Evolutionary conservation across 2,113 vertebrate genomes (phyloP).

Genomic region (Antechinus flavipes): DNA sequence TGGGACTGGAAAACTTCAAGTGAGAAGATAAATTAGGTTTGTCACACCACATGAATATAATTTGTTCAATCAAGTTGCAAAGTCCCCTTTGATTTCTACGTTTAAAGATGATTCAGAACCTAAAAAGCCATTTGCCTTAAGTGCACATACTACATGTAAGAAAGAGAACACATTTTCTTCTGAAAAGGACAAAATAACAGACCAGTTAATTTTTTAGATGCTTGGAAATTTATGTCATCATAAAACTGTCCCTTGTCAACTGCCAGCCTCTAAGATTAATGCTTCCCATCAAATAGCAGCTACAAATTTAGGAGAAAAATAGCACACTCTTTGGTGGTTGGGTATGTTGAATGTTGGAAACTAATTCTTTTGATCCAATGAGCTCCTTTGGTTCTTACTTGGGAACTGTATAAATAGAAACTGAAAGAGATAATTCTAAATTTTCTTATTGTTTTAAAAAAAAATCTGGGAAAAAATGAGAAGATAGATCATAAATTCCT

Average conservation of each 20-base stretch:
- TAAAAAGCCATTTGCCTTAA: not conserved
- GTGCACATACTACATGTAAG: not conserved
- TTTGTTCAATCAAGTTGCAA: not conserved
- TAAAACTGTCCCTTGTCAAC: conserved; percentile 12
- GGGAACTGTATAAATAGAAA: not conserved
- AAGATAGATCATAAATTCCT: not conserved
- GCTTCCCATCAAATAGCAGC: not conserved
- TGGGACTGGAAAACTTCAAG: not conserved
- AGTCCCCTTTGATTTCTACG: not conserved
- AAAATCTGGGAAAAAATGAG: not conserved
- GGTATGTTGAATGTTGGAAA: not conserved
- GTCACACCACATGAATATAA: not conserved
- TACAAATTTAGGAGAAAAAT: conserved; percentile 7
- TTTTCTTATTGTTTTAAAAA: not conserved
- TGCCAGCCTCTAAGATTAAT: not conserved
- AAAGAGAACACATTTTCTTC: not conserved
- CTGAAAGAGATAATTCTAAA: not conserved
- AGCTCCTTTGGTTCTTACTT: not conserved
- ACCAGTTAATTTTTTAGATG: not conserved
- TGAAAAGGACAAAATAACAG: not conserved
- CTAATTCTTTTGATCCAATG: not conserved
- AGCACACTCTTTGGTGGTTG: not conserved
- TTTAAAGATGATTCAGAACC: not conserved
- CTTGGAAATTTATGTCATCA: not conserved
- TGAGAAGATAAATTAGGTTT: not conserved